Evolutionary conservation across 2,113 vertebrate genomes (phyloP).

Genomic region (Sylvilagus bachmani): DNA sequence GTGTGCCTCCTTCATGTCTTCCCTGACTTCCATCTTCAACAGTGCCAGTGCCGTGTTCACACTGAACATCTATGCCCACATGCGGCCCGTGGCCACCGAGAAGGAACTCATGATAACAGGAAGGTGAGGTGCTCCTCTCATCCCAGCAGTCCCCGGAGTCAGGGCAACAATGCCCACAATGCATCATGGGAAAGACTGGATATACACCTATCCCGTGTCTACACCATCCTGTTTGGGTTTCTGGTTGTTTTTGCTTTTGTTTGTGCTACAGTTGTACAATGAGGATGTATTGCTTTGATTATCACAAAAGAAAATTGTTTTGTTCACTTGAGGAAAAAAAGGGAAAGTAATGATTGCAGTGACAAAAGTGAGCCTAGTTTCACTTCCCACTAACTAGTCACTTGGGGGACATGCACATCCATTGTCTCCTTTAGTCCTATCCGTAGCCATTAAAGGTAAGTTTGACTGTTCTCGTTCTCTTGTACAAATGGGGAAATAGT

Average conservation of each 20-base stretch:
- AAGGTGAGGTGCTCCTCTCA: conserved; percentile 47
- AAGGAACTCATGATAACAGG: conserved; percentile 66
- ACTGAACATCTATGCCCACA: conserved; percentile 57
- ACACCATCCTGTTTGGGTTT: not conserved
- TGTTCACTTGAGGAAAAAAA: not conserved
- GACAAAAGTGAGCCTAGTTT: not conserved
- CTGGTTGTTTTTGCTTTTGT: not conserved
- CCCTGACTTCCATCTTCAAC: conserved; percentile 44
- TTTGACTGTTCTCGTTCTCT: not conserved
- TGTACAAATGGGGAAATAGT: not conserved
- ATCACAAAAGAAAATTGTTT: conserved; percentile 46
- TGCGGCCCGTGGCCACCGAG: conserved; percentile 43
- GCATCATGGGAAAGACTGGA: not conserved
- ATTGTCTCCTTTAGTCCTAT: not conserved
- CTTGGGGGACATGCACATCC: not conserved
- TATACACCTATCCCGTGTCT: not conserved
- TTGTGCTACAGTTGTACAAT: not conserved
- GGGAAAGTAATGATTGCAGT: not conserved
- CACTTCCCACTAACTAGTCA: not conserved
- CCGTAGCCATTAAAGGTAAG: not conserved
- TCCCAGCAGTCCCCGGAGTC: not conserved
- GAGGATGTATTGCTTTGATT: not conserved
- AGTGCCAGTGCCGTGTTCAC: conserved; percentile 65
- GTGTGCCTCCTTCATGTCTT: conserved; percentile 58
- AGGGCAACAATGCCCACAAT: not conserved